Evolutionary conservation across 1,140 invertebrate genomes (phyloP).

Genomic region (Diorhabda carinulata): DNA sequence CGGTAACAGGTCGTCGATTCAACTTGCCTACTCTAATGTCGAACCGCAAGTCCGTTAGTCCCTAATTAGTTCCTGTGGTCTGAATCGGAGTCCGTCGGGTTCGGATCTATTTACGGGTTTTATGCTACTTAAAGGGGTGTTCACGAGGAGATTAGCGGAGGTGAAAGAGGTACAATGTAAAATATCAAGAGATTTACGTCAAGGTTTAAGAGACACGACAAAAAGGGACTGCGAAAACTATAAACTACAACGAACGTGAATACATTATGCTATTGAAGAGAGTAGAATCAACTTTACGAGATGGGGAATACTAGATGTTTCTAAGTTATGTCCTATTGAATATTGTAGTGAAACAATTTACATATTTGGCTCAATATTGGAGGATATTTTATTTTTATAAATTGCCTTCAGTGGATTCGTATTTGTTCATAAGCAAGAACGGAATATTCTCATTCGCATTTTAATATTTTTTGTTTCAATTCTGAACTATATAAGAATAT

Average conservation of each 20-base stretch:
- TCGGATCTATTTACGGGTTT: slow-evolving; percentile 7
- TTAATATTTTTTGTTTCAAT: no score
- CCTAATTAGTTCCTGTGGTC: slow-evolving; percentile 20
- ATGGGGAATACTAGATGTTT: neutral
- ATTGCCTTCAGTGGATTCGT: no score
- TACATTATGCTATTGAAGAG: neutral
- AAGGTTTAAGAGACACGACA: neutral
- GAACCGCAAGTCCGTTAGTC: slow-evolving; percentile 14
- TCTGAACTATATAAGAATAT: no score
- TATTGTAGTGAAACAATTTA: no score
- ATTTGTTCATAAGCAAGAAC: no score
- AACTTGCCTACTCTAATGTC: neutral
- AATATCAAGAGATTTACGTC: slow-evolving; percentile 2
- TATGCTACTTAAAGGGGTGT: slow-evolving; percentile 10
- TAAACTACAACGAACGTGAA: neutral
- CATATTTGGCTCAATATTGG: no score
- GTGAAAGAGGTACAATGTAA: neutral
- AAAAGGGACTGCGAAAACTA: neutral
- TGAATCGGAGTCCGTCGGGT: neutral
- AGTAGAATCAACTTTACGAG: neutral
- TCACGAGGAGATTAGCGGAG: slow-evolving; percentile 5
- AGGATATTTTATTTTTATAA: no score
- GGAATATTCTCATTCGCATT: no score
- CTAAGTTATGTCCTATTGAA: neutral
- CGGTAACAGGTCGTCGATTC: neutral